Evolutionary conservation across 2,888 invertebrate genomes (phyloP).

Genomic region (Tupiocoris notatus): DNA sequence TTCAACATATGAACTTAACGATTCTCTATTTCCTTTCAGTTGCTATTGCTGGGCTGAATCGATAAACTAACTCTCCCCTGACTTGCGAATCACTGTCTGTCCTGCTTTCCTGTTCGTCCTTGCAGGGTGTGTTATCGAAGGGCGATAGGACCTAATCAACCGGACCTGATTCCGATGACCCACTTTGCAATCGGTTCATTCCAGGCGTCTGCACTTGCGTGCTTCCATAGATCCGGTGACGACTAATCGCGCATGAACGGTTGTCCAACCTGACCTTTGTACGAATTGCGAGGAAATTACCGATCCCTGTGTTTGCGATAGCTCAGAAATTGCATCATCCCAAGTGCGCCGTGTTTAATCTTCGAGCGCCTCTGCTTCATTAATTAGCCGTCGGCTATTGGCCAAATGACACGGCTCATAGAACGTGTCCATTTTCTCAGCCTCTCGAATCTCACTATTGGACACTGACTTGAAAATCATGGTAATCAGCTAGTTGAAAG

Average conservation of each 20-base stretch:
- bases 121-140: not conserved
- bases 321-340: not conserved
- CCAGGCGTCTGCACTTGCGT: not conserved
- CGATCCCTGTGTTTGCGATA: not conserved
- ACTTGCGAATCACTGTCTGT: not conserved
- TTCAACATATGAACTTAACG: too few relatives aligned
- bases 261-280: not conserved
- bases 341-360: not conserved
- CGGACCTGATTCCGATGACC: not conserved
- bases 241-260: not conserved
- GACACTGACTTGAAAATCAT: too few relatives aligned
- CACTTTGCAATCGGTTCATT: not conserved
- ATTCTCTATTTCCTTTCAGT: too few relatives aligned
- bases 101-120: not conserved
- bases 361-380: not conserved
- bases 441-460: too few relatives aligned
- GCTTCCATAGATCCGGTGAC: not conserved
- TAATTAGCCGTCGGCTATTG: too few relatives aligned
- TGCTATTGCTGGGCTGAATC: not conserved
- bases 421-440: too few relatives aligned
- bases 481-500: too few relatives aligned
- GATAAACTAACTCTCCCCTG: not conserved
- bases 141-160: not conserved
- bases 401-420: too few relatives aligned
- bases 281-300: not conserved